Percentiles rank a stretch among this genome's conserved stretches.
phyloP scores from a whole-genome alignment of 2,113 vertebrate genomes.

The Prunella himalayana region DNA sequence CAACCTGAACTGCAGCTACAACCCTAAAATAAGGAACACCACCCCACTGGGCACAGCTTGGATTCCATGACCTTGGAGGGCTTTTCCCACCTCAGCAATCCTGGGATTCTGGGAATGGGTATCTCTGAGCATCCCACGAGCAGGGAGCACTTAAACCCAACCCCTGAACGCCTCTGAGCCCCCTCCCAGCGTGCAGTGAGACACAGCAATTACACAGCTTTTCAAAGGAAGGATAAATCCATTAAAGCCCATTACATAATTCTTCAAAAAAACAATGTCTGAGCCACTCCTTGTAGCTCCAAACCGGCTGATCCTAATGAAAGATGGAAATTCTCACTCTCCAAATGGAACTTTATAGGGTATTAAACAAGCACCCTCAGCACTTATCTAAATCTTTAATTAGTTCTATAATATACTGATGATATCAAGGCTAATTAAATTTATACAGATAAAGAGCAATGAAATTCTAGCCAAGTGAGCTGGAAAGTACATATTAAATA shows the following conservation, averaged over 20 bases:
- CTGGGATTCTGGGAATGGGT: accelerated
- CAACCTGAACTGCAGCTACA: too few relatives aligned
- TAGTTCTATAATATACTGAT: conserved; percentile 85
- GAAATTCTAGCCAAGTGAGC: conserved; percentile 81
- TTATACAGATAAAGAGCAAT: conserved; percentile 82
- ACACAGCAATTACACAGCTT: conserved; percentile 52
- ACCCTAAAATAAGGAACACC: too few relatives aligned
- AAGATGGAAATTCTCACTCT: conserved; percentile 65
- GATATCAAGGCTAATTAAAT: conserved; percentile 86
- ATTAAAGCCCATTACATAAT: conserved; percentile 61
- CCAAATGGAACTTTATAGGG: conserved; percentile 74
- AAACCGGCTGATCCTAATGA: conserved; percentile 13
- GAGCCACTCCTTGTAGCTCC: conserved; percentile 30
- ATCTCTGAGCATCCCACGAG: accelerated
- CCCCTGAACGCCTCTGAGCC: background rate
- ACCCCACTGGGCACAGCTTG: background rate
- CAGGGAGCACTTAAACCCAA: accelerated
- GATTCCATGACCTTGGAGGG: background rate
- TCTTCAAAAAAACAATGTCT: conserved; percentile 47
- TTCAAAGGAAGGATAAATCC: conserved; percentile 57
- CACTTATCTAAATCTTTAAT: conserved; percentile 87
- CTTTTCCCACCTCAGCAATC: background rate
- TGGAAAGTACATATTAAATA: conserved; percentile 80
- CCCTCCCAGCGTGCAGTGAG: background rate
- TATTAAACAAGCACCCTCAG: conserved; percentile 80